Conservation (phyloP, 1,140 invertebrate genomes). For the Bombus waltoni region DNA sequence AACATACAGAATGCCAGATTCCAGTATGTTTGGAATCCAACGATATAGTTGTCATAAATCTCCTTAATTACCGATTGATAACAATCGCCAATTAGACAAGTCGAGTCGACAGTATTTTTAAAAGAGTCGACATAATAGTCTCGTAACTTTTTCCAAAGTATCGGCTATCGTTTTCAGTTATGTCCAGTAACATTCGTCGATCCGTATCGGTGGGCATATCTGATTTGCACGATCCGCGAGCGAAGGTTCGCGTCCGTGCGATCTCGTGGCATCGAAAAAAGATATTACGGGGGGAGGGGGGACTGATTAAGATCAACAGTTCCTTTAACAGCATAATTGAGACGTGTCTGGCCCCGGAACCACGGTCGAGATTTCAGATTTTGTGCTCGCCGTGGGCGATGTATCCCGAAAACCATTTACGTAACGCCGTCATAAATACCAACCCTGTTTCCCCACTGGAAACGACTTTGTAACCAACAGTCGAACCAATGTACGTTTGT, state of each 20-base stretch:
- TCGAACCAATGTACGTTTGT: background rate
- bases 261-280: conserved; percentile 20
- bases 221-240: conserved; percentile 34
- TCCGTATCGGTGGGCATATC: conserved; percentile 29
- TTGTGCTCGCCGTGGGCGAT: conserved; percentile 37
- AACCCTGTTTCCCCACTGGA: background rate
- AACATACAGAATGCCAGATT: background rate
- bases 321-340: conserved; percentile 52
- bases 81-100: background rate
- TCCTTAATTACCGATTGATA: background rate
- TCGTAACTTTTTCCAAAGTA: background rate
- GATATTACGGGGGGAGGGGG: background rate
- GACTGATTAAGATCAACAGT: conserved; percentile 33
- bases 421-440: conserved; percentile 25
- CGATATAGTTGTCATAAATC: background rate
- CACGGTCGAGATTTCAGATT: conserved; percentile 47
- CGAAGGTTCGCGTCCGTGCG: background rate
- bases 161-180: conserved; percentile 27
- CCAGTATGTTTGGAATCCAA: background rate
- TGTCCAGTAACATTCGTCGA: conserved; percentile 22
- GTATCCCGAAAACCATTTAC: conserved; percentile 34
- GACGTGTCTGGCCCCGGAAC: conserved; percentile 21
- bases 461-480: background rate
- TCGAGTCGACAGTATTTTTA: background rate
- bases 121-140: conserved; percentile 2